Evolutionary conservation across 2,888 invertebrate species (phyloP), one percentile per base, ranked within the genome.

Genomic region (Cerceris ruficornis): DNA sequence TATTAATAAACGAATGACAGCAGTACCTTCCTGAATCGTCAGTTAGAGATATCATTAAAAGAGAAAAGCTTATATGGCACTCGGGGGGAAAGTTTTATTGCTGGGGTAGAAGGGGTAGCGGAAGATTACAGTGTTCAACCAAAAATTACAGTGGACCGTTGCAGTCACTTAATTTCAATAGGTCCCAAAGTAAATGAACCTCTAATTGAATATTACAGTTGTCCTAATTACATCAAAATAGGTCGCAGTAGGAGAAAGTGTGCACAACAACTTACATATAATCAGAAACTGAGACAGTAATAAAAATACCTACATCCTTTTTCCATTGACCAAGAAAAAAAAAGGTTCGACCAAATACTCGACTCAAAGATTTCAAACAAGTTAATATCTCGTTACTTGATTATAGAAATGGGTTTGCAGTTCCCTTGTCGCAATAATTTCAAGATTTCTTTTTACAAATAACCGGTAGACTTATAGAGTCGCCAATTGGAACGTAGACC

Each of bases 1-100:
- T 69, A 71, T 83, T 77, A 80, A 73, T 67, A 73, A 81, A 75
- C 78, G 78, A 78, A 83, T 83, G 83, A 83, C 81, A 83, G 68
- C 52, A 15, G 59, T 67, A 64, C 57, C 52, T 28, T 75, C 15
- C 59, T 52, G 54, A 64, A 70, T 65, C 59, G 67, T 42, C 67
- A 74, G 83, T 83, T 83, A 83, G 61, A 75, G 74, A 80, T 77
- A 66, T 78, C 78, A 78, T 83, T 81, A 83, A 65, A 59, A 57
- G 59, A 68, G 67, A 67, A 76, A 69, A 72, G 52, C 69, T 64
- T 57, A 67, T 73, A 55, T 58, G 9, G 57, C 55, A 42, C 49
- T 14, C 68, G 57, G 73, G 43, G 39, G 46, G 58, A 28, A 9
- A 70, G 66, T 61, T 50, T 50, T 41, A 78, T 69, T 62, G 66